Evolutionary conservation across 2,797 vertebrate species (phyloP).

Genomic region (Labroides dimidiatus): DNA sequence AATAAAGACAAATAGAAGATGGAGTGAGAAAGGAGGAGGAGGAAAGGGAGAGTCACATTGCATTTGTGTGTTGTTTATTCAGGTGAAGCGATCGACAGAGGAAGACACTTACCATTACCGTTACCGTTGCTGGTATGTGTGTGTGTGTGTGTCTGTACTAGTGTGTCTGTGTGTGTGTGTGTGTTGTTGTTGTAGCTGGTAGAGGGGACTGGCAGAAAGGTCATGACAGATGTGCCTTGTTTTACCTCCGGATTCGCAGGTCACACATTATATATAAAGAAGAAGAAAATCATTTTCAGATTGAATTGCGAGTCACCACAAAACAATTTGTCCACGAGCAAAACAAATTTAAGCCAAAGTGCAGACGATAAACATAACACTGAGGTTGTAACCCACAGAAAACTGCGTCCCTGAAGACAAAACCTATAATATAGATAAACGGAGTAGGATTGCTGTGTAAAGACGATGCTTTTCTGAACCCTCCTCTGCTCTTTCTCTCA

Average conservation of each 20-base stretch:
- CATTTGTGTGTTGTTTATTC: slow-evolving; percentile 40
- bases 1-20: too few relatives aligned
- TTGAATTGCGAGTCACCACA: background rate
- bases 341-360: background rate
- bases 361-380: background rate
- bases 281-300: background rate
- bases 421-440: slow-evolving; percentile 32
- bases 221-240: too few relatives aligned
- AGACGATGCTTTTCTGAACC: slow-evolving; percentile 12
- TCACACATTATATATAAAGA: background rate
- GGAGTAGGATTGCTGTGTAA: slow-evolving; percentile 1
- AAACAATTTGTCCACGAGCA: background rate
- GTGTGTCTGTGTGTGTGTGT: background rate
- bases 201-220: too few relatives aligned
- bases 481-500: slow-evolving; percentile 15
- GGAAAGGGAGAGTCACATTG: background rate
- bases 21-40: too few relatives aligned
- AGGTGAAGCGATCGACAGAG: slow-evolving; percentile 13
- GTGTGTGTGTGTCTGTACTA: background rate
- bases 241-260: too few relatives aligned
- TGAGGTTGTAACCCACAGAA: background rate
- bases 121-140: slow-evolving; percentile 19
- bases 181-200: too few relatives aligned
- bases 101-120: slow-evolving; percentile 37
- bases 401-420: slow-evolving; percentile 11